phyloP scores from a whole-genome alignment of 1,140 invertebrate genomes.

The Linepithema humile region DNA sequence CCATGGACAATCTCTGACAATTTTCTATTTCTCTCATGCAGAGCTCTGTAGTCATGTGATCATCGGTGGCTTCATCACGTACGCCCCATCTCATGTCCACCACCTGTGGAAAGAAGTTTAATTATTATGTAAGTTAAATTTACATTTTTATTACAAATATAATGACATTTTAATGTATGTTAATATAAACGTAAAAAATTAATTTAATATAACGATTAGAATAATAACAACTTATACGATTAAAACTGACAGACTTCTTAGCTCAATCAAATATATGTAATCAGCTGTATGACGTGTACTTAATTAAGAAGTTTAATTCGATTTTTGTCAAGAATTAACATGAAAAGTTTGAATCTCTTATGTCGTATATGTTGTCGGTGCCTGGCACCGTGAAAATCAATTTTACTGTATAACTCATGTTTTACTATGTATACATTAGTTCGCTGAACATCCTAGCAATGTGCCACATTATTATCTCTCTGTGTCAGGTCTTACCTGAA shows the following conservation, averaged over 20 bases:
- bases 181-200: background rate
- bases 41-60: slow-evolving; percentile 99
- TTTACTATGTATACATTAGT: slow-evolving; percentile 13
- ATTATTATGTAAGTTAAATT: slow-evolving; percentile 16
- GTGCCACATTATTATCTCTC: background rate
- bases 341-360: background rate
- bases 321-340: slow-evolving; percentile 12
- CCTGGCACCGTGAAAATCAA: slow-evolving; percentile 72
- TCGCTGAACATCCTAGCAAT: background rate
- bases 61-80: slow-evolving; percentile 98
- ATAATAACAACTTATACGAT: background rate
- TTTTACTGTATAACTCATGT: slow-evolving; percentile 52
- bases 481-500: slow-evolving; percentile 90
- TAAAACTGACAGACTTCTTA: background rate
- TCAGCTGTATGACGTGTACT: background rate
- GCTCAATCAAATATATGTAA: background rate
- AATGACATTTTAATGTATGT: background rate
- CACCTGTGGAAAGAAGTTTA: slow-evolving; percentile 87
- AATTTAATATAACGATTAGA: slow-evolving; percentile 5
- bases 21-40: slow-evolving; percentile 99
- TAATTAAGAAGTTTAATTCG: background rate
- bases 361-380: slow-evolving; percentile 33
- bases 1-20: slow-evolving; percentile 98
- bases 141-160: background rate
- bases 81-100: slow-evolving; percentile 99